Evolutionary conservation across 1,140 invertebrate species (phyloP), one percentile per base, ranked within the genome.

Genomic region (Heliconius eleuchia): DNA sequence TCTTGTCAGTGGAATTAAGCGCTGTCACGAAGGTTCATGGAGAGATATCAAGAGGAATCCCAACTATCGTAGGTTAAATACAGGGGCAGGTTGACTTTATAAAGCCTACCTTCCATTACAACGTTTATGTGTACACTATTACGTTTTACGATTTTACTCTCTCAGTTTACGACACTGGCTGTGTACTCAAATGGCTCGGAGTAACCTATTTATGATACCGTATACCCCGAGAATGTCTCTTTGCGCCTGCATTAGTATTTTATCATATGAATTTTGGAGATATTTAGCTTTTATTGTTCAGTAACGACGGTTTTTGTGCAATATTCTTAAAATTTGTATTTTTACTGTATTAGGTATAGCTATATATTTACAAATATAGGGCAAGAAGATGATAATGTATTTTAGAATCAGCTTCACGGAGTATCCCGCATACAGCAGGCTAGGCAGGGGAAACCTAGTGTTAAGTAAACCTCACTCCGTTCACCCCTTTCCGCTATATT

Each of bases 51-150:
- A 66, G 23, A 66, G 34, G 71, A 78, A 78, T 73, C 52, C 52
- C 37, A 66, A 78, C 71, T 78, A 78, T 73, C 34, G 27, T 42
- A 66, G 57, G 74, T 66, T 75, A 75, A 75, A 75, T 75, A 75
- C 57, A 75, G 74, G n/a, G 57, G 57, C 57, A 75, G n/a, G 57
- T 74, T 60, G 57, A 73, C 73, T 70, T 74, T 50, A 66, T 66
- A 74, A 74, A 76, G 74, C 57, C 71, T 73, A 74, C 72, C 72
- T 74, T 50, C 55, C 77, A 78, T 78, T 78, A 78, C 55, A 73
- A 42, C 39, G 72, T 78, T 70, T 74, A 78, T 74, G 72, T 78
- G 37, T 74, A 50, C 46, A 78, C 30, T 42, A 60, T 78, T 74
- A 78, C 37, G 42, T 78, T 74, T 78, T 74, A 78, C 77, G 77